Percentiles rank a stretch among this genome's conserved stretches.
phyloP scores from a whole-genome alignment of 1,140 invertebrate genomes.

The Ceratitis capitata region DNA sequence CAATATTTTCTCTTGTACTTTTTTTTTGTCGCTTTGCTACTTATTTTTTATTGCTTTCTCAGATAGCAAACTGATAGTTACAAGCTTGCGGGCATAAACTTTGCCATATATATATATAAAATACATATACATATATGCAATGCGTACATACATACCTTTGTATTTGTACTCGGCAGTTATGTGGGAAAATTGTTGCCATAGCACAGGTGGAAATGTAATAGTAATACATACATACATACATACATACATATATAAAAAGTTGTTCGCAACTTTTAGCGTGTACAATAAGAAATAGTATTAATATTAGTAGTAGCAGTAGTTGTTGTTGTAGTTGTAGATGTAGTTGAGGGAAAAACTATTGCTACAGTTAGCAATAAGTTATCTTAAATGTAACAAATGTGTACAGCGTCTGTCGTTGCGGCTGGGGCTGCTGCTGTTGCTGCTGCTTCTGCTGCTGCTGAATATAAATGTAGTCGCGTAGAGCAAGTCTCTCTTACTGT shows the following conservation, averaged over 20 bases:
- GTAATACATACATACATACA: too few relatives aligned
- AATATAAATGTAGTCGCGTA: not conserved
- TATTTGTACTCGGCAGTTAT: not conserved
- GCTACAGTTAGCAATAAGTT: not conserved
- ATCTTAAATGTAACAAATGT: not conserved
- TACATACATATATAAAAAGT: not conserved
- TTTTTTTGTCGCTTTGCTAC: not conserved
- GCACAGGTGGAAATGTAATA: not conserved
- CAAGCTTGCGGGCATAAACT: not conserved
- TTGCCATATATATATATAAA: not conserved
- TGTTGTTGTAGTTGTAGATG: too few relatives aligned
- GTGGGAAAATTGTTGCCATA: not conserved
- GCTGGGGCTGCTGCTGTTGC: too few relatives aligned
- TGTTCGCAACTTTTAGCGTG: conserved; percentile 9
- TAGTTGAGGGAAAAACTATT: not conserved
- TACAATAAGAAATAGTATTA: not conserved
- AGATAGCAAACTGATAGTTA: not conserved
- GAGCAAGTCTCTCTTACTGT: not conserved
- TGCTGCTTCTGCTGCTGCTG: not conserved
- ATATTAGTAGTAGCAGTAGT: too few relatives aligned
- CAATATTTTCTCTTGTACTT: not conserved
- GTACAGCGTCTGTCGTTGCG: too few relatives aligned
- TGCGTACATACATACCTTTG: not conserved
- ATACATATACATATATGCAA: not conserved
- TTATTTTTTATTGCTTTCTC: not conserved